phyloP scores from a whole-genome alignment of 2,888 invertebrate genomes.

The Hecatera dysodea region DNA sequence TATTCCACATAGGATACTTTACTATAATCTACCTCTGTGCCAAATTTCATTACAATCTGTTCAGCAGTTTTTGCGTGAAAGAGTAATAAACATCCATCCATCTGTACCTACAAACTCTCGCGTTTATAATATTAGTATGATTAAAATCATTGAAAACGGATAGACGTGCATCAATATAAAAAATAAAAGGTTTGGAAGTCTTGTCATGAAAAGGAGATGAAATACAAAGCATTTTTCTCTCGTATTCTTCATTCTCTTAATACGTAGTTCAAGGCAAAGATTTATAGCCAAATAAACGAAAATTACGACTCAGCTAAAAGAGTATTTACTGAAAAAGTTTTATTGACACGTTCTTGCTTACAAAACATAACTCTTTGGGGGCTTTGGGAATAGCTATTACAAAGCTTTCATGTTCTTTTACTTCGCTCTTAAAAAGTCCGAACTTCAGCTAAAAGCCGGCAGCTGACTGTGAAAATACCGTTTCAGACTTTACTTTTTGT shows the following conservation, averaged over 20 bases:
- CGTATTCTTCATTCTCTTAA: not conserved
- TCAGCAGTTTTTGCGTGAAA: too few species aligned
- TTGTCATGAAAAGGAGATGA: not conserved
- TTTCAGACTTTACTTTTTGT: constrained; percentile 21
- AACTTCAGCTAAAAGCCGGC: not conserved
- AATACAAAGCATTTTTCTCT: not conserved
- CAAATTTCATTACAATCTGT: too few species aligned
- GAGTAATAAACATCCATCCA: too few species aligned
- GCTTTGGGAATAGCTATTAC: constrained; percentile 13
- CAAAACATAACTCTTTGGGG: constrained; percentile 8
- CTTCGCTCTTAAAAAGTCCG: constrained; percentile 1
- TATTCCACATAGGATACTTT: too few species aligned
- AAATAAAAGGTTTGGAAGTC: too few species aligned
- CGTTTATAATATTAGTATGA: too few species aligned
- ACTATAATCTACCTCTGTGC: too few species aligned
- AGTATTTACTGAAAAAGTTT: not conserved
- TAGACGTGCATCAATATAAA: too few species aligned
- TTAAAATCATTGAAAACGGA: too few species aligned
- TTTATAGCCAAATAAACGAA: constrained; percentile 11
- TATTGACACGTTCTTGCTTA: not conserved
- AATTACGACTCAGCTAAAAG: not conserved
- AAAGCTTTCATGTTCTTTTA: constrained; percentile 32
- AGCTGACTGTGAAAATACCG: constrained; percentile 4
- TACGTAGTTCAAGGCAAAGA: constrained; percentile 7
- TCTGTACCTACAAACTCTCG: too few species aligned